Evolutionary conservation across 2,797 vertebrate genomes (phyloP).

Genomic region (Arrhamphus sclerolepis): DNA sequence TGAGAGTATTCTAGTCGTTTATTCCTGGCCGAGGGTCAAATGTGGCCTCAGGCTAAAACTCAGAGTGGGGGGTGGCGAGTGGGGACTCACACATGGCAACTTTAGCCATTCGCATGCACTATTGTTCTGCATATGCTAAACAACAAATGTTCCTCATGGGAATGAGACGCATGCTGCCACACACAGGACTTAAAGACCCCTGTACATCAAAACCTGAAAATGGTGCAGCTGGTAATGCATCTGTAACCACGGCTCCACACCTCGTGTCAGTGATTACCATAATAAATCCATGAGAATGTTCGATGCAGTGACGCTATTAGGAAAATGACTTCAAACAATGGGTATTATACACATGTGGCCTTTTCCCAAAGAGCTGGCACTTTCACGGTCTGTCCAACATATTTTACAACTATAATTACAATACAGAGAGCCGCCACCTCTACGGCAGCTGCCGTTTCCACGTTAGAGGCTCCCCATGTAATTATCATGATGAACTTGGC

Average conservation of each 20-base stretch:
- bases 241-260: conserved; percentile 28
- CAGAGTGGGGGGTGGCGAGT: conserved; percentile 16
- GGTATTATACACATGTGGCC: conserved; percentile 23
- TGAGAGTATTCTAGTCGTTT: conserved; percentile 53
- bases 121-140: conserved; percentile 24
- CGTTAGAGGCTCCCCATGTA: conserved; percentile 61
- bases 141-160: conserved; percentile 26
- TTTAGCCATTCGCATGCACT: conserved; percentile 14
- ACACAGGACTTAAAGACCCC: background rate
- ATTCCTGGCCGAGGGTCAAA: conserved; percentile 66
- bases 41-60: conserved; percentile 50
- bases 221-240: conserved; percentile 28
- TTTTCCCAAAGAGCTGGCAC: conserved; percentile 49
- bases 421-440: conserved; percentile 46
- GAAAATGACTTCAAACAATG: conserved; percentile 53
- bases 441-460: conserved; percentile 56
- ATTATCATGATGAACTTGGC: conserved; percentile 77
- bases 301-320: conserved; percentile 22
- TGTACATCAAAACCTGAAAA: conserved; percentile 38
- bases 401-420: conserved; percentile 69
- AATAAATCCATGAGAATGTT: conserved; percentile 52
- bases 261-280: conserved; percentile 29
- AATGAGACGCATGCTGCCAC: conserved; percentile 40
- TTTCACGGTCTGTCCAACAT: conserved; percentile 40
- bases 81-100: conserved; percentile 19